These are phyloP conservation scores for Eulemur mongoz DNA, from an alignment of 2,797 vertebrate genomes.

Conservation along the genomic window DNA sequence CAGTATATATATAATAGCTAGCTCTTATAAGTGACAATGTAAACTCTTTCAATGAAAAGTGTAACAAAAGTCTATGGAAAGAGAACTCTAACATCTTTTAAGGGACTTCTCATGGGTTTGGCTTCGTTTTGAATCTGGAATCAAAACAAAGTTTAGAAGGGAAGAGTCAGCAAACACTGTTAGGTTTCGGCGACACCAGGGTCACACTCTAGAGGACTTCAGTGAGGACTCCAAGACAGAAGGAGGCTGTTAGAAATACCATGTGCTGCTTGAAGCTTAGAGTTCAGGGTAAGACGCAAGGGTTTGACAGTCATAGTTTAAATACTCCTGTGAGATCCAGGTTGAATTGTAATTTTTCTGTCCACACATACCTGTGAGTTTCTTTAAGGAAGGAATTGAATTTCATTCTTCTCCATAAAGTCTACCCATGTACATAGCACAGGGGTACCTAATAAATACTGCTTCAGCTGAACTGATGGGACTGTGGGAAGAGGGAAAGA, in stretches of 20 bases:
- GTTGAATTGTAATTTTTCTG: neutral
- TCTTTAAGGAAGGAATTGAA: neutral
- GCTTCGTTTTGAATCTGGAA: slow-evolving; percentile 20
- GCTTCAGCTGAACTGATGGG: neutral
- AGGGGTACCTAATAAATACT: neutral
- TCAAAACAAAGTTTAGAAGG: neutral
- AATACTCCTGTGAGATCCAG: neutral
- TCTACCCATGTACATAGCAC: neutral
- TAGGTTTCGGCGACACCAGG: neutral
- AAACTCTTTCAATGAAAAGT: neutral
- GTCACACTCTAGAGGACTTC: neutral
- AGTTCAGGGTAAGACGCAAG: neutral
- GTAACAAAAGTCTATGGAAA: neutral
- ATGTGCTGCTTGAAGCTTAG: neutral
- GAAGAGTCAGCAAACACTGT: neutral
- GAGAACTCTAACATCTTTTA: neutral
- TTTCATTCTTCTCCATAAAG: neutral
- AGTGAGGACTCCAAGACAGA: neutral
- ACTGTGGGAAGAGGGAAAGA: neutral
- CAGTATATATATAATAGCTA: too few relatives aligned
- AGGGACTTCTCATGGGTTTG: neutral
- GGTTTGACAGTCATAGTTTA: neutral
- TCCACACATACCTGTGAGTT: neutral
- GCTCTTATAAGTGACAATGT: neutral
- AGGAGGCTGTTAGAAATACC: neutral